Conservation (phyloP, 2,888 invertebrate species). For the Polietes domitor region DNA sequence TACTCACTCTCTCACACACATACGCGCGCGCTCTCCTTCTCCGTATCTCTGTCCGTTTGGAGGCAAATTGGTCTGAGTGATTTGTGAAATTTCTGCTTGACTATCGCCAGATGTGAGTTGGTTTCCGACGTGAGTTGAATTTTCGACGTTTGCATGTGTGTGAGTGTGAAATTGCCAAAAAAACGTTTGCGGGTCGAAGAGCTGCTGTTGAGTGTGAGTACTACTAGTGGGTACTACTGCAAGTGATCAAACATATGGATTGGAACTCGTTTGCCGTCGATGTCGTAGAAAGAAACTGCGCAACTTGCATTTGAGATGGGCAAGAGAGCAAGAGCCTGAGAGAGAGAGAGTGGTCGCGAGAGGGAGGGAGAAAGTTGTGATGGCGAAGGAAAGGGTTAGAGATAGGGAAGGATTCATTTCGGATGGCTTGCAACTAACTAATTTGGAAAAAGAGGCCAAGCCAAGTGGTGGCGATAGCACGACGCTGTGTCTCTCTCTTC, state of each 20-base stretch:
- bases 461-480: neutral
- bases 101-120: conserved; percentile 3
- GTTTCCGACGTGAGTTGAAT: neutral
- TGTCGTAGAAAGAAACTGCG: conserved; percentile 44
- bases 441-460: conserved; percentile 9
- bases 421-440: conserved; percentile 43
- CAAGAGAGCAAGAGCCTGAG: conserved; percentile 11
- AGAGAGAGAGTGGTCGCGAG: neutral
- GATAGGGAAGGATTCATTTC: conserved; percentile 40
- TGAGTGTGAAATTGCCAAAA: conserved; percentile 58
- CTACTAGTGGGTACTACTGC: conserved; percentile 4
- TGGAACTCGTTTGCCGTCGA: conserved; percentile 59
- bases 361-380: conserved; percentile 46
- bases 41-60: neutral
- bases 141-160: conserved; percentile 1
- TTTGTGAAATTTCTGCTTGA: neutral
- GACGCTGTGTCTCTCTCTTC: conserved; percentile 11
- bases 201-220: conserved; percentile 40
- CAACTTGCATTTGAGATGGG: conserved; percentile 27
- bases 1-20: conserved; percentile 26
- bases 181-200: conserved; percentile 20
- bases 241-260: conserved; percentile 52
- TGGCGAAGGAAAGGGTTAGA: conserved; percentile 45
- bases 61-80: conserved; percentile 3
- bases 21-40: neutral